These are phyloP conservation scores for Huso huso DNA, from an alignment of 2,797 vertebrate species.

Conservation along the genomic window DNA sequence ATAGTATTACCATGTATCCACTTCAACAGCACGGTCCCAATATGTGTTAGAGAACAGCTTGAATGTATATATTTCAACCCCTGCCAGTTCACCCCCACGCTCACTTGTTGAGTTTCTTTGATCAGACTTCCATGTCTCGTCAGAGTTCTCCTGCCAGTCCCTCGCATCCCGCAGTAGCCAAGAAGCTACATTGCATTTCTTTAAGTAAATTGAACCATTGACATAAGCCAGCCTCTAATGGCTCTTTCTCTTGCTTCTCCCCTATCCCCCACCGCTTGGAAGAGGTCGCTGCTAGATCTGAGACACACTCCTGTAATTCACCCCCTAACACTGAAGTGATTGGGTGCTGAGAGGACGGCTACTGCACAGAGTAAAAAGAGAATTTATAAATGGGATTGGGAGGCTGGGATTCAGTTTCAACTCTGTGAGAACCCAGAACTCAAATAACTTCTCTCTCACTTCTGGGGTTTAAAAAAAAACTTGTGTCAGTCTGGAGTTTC, in stretches of 20 bases:
- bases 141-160: constrained; percentile 25
- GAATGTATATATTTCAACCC: not conserved
- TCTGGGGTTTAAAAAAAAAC: too few species aligned
- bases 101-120: constrained; percentile 39
- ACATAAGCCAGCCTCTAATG: constrained; percentile 30
- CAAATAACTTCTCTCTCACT: too few species aligned
- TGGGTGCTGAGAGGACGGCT: constrained; percentile 26
- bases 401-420: constrained; percentile 24
- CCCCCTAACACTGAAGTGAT: constrained; percentile 15
- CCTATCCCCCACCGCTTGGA: not conserved
- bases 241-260: not conserved
- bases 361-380: constrained; percentile 25
- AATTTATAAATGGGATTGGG: constrained; percentile 31
- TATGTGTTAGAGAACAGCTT: too few species aligned
- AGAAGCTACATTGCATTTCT: constrained; percentile 29
- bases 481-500: too few species aligned
- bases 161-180: constrained; percentile 26
- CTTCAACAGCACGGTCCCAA: too few species aligned
- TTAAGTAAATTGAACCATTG: constrained; percentile 33
- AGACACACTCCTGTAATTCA: constrained; percentile 28
- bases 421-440: not conserved
- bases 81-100: constrained; percentile 7
- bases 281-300: constrained; percentile 30
- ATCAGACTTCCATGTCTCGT: constrained; percentile 37
- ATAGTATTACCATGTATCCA: too few species aligned